Percentiles rank a stretch among this genome's conserved stretches.
Evolutionary conservation across 2,797 vertebrate species (phyloP).

Genomic region (Siniperca undulata): DNA sequence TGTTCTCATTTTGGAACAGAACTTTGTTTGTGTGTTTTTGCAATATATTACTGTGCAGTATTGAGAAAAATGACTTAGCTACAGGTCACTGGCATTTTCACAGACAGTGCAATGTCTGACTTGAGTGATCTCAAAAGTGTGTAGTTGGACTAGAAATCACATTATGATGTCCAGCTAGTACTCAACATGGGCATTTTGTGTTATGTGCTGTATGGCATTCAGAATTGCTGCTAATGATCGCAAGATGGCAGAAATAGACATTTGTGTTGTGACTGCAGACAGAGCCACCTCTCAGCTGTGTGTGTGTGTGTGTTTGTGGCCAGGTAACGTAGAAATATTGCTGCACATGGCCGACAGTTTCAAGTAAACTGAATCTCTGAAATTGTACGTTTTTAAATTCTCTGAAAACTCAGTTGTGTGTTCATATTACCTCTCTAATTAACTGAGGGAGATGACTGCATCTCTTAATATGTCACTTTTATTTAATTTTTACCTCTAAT

Average conservation of each 20-base stretch:
- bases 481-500: not conserved
- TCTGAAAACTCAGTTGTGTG: constrained; percentile 5
- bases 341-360: not conserved
- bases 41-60: constrained; percentile 51
- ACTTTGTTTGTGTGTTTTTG: constrained; percentile 19
- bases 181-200: constrained; percentile 43
- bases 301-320: constrained; percentile 13
- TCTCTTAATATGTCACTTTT: constrained; percentile 8
- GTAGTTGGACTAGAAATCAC: constrained; percentile 20
- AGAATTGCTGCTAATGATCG: constrained; percentile 57
- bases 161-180: constrained; percentile 9
- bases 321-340: constrained; percentile 4
- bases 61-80: constrained; percentile 21
- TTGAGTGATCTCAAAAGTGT: constrained; percentile 12
- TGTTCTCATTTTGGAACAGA: constrained; percentile 54
- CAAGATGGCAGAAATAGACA: constrained; percentile 21
- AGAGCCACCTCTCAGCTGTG: not conserved
- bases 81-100: constrained; percentile 23
- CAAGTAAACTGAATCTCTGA: not conserved
- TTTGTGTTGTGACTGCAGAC: constrained; percentile 38
- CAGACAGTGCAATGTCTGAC: constrained; percentile 8
- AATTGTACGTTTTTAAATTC: constrained; percentile 9
- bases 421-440: constrained; percentile 8
- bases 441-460: not conserved
- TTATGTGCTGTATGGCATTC: constrained; percentile 28